Base-by-base conservation (phyloP, 1,140 invertebrate species). In the Drosophila pruinosa region DNA sequence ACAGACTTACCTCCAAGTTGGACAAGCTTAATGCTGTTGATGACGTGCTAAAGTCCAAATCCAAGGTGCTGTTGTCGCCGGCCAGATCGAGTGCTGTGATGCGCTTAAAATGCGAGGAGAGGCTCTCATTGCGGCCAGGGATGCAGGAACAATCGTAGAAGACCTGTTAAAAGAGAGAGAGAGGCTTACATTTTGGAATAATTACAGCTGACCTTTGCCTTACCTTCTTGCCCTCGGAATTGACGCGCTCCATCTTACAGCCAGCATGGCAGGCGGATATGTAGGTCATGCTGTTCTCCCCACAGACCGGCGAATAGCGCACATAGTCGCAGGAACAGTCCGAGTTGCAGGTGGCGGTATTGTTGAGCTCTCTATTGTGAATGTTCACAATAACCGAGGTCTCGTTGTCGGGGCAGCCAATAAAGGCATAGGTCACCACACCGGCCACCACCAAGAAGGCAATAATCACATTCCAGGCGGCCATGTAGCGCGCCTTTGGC, bases 261-360 rank as follows among this genome's bases (percentile, higher is more conserved):
- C 95, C 95, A 36, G 95, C 95, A 83, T 95, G 94, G 77, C 95
- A 96, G 4, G 95, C 93, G 1, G 95, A 95, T 70, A 95, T 95
- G 75, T 94, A 96, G 4, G 94, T 95, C 47, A 91, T 91, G 0
- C 92, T 92, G 52, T 93, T 92, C 62, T 93, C 92, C 0, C 94
- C 93, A 67, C 95, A 95, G 2, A 95, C 94, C 0, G 95, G 95
- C 63, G 94, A 94, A 70, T 95, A 95, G 38, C 94, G 94, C 7
- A 95, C 94, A 70, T 94, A 94, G 75, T 94, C 93, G 78, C 95
- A 95, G 47, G 93, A 79, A 71, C 95, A 95, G 41, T 93, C 83
- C n/a, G 92, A 90, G 64, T 95, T 95, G 75, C 95, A 95, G 6
- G 92, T 91, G 31, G 93, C 80, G 7, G 88, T 50, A 2, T 89